Conservation (phyloP, 37 sponge, comb jelly and placozoan species). For the Petrosia ficiformis region DNA sequence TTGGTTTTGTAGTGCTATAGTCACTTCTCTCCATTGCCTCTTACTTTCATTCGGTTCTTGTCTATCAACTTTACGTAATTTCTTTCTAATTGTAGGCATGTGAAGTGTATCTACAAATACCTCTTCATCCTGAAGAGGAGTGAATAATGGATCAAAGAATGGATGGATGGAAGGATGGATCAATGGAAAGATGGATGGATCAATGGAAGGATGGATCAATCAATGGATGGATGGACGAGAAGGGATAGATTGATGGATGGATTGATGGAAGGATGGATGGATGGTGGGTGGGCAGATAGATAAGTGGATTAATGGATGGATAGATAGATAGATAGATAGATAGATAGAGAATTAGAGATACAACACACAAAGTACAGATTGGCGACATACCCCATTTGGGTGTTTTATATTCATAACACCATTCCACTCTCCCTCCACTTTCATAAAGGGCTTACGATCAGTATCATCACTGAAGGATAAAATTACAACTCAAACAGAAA, state of each 20-base stretch:
- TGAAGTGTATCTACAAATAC: slow-evolving; percentile 82
- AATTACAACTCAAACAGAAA: background rate
- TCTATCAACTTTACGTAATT: slow-evolving; percentile 56
- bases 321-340: no score
- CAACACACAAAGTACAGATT: background rate
- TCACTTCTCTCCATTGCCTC: slow-evolving; percentile 82
- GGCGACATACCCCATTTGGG: slow-evolving; percentile 61
- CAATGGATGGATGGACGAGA: no score
- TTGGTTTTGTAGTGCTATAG: slow-evolving; percentile 52
- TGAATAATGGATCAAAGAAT: background rate
- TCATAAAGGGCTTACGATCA: slow-evolving; percentile 71
- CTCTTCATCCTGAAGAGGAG: slow-evolving; percentile 37
- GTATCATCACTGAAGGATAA: slow-evolving; percentile 64
- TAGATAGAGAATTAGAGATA: no score
- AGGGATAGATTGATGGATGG: background rate
- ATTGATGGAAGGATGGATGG: background rate
- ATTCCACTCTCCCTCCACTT: slow-evolving; percentile 98
- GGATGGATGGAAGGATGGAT: background rate
- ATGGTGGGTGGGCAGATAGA: background rate
- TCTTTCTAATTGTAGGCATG: slow-evolving; percentile 84
- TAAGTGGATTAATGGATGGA: no score
- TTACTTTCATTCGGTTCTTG: slow-evolving; percentile 81
- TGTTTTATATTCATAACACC: slow-evolving; percentile 82
- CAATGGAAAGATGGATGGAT: background rate
- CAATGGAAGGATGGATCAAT: no score